Percentiles rank a stretch among this genome's conserved stretches.
phyloP scores from a whole-genome alignment of 2,797 vertebrate species.

The Myripristis jacobus region DNA sequence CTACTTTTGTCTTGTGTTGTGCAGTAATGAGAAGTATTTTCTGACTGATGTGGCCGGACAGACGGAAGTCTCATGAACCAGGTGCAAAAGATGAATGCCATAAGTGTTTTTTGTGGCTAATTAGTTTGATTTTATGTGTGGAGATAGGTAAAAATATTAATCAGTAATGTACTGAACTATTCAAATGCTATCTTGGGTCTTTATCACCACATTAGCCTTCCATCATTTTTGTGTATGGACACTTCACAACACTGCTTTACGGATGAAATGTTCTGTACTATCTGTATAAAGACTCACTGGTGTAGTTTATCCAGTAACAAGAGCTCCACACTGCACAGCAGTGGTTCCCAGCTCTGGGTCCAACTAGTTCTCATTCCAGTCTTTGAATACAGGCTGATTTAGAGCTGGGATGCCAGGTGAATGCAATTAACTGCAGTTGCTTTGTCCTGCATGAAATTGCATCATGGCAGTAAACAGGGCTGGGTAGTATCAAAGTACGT shows the following conservation, averaged over 20 bases:
- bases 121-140: neutral
- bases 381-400: no score
- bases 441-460: no score
- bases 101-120: neutral
- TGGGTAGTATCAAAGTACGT: no score
- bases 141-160: neutral
- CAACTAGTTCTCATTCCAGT: no score
- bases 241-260: neutral
- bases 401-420: no score
- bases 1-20: neutral
- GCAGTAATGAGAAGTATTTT: neutral
- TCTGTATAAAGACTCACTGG: neutral
- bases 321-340: neutral
- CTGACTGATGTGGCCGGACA: neutral
- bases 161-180: conserved; percentile 20
- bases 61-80: neutral
- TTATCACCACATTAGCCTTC: no score
- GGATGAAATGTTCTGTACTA: neutral
- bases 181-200: no score
- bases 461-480: no score
- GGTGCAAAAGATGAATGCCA: neutral
- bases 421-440: no score
- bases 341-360: neutral
- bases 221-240: neutral
- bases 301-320: neutral